phyloP scores from a whole-genome alignment of 1,140 invertebrate genomes.

The Drepana arcuata region DNA sequence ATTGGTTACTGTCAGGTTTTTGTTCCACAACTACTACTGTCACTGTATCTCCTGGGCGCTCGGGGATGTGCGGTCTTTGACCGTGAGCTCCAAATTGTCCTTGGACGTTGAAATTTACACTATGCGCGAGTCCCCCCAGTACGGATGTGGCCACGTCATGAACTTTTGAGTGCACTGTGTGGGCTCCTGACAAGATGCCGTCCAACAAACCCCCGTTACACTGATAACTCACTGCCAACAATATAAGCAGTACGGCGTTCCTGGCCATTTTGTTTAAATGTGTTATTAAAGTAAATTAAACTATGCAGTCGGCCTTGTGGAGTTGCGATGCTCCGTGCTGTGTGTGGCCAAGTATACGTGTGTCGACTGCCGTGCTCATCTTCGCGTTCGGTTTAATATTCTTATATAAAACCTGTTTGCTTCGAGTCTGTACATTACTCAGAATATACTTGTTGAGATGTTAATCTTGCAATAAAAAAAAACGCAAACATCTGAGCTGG shows the following conservation, averaged over 20 bases:
- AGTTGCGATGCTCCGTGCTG: conserved; percentile 7
- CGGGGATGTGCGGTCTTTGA: neutral
- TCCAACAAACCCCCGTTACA: conserved; percentile 12
- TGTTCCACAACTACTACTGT: conserved; percentile 15
- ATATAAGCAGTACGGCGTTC: conserved; percentile 5
- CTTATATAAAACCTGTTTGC: conserved; percentile 16
- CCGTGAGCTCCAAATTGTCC: conserved; percentile 2
- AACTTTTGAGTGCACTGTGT: conserved; percentile 11
- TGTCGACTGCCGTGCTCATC: conserved; percentile 15
- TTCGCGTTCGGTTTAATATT: conserved; percentile 7
- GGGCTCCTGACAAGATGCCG: conserved; percentile 12
- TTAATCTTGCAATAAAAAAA: too few species aligned
- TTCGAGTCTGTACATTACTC: neutral
- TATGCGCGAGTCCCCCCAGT: conserved; percentile 7
- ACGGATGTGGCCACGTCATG: conserved; percentile 7
- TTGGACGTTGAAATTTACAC: conserved; percentile 6
- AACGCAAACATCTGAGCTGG: too few species aligned
- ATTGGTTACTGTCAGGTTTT: neutral
- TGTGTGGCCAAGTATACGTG: conserved; percentile 4
- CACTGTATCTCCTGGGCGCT: conserved; percentile 2
- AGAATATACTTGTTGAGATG: too few species aligned
- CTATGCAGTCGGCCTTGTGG: conserved; percentile 1
- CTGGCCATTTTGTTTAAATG: neutral
- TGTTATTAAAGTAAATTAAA: neutral
- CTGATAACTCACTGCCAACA: conserved; percentile 7